A percentile compares a stretch with the other conserved stretches of the same genome.
These are phyloP conservation scores for Zygothrica quintamaculata DNA, from an alignment of 2,888 invertebrate genomes.

Conservation along the genomic window DNA sequence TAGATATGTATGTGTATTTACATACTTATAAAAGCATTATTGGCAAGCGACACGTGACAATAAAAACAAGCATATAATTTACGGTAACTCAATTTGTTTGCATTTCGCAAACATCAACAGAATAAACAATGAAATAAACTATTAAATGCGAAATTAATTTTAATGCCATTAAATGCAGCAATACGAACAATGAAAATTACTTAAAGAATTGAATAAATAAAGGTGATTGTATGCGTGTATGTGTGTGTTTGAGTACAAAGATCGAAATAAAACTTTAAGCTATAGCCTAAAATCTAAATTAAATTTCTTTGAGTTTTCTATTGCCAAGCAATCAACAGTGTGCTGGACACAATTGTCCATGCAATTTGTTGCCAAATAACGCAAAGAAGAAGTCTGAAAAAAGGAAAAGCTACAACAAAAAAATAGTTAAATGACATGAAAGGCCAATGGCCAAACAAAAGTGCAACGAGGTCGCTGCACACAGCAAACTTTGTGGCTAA, in stretches of 20 bases:
- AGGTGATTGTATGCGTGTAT: conserved; percentile 7
- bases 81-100: conserved; percentile 59
- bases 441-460: conserved; percentile 70
- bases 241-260: conserved; percentile 42
- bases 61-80: conserved; percentile 51
- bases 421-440: conserved; percentile 76
- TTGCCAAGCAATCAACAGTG: conserved; percentile 59
- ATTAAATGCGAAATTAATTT: conserved; percentile 72
- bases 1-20: too few relatives aligned
- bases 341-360: conserved; percentile 47
- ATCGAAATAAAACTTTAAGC: conserved; percentile 6
- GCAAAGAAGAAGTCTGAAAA: conserved; percentile 10
- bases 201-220: conserved; percentile 7
- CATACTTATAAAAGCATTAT: conserved; percentile 55
- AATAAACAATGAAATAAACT: conserved; percentile 55
- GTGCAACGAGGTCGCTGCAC: conserved; percentile 68
- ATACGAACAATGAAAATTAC: conserved; percentile 2
- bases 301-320: conserved; percentile 36
- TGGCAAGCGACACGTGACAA: conserved; percentile 67
- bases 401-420: conserved; percentile 25
- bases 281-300: conserved; percentile 38
- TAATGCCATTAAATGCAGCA: conserved; percentile 71
- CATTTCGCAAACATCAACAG: conserved; percentile 54
- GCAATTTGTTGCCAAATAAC: conserved; percentile 28
- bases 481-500: conserved; percentile 74